Evolutionary conservation across 2,888 invertebrate species (phyloP).

Genomic region (Therioaphis trifolii): DNA sequence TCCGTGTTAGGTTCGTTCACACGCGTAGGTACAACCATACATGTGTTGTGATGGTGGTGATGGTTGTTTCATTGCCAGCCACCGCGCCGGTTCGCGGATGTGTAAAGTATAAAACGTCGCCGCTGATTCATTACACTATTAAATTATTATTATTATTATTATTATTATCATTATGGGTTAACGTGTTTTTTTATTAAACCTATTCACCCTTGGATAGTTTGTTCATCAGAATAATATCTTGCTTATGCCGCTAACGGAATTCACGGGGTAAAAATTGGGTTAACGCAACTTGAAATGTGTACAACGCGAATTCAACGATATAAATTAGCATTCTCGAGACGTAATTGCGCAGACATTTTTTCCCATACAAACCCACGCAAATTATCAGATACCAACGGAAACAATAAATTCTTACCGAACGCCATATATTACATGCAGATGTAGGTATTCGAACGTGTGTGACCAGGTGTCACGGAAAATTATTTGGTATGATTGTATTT

Average conservation of each 20-base stretch:
- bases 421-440: not conserved
- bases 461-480: not conserved
- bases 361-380: not conserved
- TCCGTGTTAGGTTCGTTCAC: not conserved
- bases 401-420: not conserved
- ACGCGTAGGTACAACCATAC: not conserved
- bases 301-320: not conserved
- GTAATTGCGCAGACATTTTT: not conserved
- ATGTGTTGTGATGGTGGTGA: not conserved
- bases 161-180: not conserved
- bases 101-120: not conserved
- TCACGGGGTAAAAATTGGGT: not conserved
- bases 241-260: not conserved
- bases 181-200: not conserved
- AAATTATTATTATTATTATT: constrained; percentile 1
- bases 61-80: not conserved
- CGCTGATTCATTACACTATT: not conserved
- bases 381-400: not conserved
- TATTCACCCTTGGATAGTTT: not conserved
- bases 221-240: not conserved
- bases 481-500: not conserved
- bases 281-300: not conserved
- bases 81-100: not conserved
- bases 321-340: not conserved
- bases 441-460: not conserved